Percentiles rank a stretch among this genome's conserved stretches.
Evolutionary conservation across 2,888 invertebrate species (phyloP).

Genomic region (Anthoptus insignis): DNA sequence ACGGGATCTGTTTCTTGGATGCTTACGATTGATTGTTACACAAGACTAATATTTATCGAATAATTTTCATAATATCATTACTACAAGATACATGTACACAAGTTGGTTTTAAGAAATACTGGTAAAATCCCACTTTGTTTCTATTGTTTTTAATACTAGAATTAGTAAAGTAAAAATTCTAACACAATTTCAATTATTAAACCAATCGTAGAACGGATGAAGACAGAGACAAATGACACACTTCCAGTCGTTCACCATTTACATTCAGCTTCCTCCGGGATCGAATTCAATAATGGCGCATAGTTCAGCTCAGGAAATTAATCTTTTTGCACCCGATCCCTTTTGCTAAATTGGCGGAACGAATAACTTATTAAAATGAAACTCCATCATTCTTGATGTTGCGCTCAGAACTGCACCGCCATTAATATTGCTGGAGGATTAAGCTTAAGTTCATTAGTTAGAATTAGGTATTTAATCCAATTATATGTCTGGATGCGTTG

Average conservation of each 20-base stretch:
- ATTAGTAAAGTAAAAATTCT: no score
- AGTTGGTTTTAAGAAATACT: no score
- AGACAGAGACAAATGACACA: background rate
- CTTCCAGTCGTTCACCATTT: background rate
- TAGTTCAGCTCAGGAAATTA: constrained; percentile 29
- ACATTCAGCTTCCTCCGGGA: background rate
- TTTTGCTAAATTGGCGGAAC: constrained; percentile 40
- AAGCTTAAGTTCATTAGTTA: constrained; percentile 4
- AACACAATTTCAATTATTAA: background rate
- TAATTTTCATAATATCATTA: no score
- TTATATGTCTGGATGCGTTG: background rate
- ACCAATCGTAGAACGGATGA: background rate
- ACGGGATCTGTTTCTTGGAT: no score
- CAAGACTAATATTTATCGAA: no score
- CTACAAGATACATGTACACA: no score
- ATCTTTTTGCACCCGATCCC: constrained; percentile 35
- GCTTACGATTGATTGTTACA: no score
- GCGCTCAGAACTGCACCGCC: constrained; percentile 11
- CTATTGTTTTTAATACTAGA: no score
- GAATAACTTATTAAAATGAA: constrained; percentile 43
- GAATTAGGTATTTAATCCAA: background rate
- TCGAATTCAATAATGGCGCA: constrained; percentile 12
- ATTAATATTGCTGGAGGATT: constrained; percentile 23
- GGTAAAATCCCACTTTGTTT: no score
- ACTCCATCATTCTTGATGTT: constrained; percentile 29